Conservation (phyloP, 2,797 vertebrate species). For the Phylloscopus collybita region DNA sequence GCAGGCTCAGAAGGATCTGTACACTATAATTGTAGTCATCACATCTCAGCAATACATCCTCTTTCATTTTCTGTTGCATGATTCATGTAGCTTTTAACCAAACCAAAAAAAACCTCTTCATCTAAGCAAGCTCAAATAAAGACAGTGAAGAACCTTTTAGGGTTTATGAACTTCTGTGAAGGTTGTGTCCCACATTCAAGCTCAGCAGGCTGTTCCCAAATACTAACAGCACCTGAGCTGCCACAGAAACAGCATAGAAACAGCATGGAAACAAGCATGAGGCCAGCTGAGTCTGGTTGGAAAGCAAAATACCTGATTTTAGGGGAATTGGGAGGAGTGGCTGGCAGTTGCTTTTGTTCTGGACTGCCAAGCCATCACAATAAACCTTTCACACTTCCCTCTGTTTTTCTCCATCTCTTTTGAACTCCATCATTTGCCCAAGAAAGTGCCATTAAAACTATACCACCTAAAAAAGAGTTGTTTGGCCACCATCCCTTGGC, state of each 20-base stretch:
- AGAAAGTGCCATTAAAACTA: background rate
- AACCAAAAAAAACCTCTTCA: background rate
- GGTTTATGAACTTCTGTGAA: background rate
- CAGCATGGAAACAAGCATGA: background rate
- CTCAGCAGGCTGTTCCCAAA: background rate
- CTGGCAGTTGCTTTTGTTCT: background rate
- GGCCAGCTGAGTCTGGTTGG: background rate
- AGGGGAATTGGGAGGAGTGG: background rate
- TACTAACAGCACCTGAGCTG: background rate
- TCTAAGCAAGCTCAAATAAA: background rate
- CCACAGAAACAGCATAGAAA: background rate
- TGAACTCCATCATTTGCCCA: background rate
- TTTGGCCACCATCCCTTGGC: background rate
- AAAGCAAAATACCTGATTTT: background rate
- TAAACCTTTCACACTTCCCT: background rate
- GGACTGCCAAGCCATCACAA: background rate
- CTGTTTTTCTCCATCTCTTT: background rate
- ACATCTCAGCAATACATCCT: background rate
- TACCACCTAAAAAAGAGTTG: background rate
- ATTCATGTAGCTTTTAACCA: background rate
- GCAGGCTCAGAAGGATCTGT: rapidly evolving
- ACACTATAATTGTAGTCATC: background rate
- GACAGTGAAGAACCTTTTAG: background rate
- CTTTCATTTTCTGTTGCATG: background rate
- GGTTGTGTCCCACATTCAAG: background rate